These are phyloP conservation scores for Neoseiulus cucumeris DNA, from an alignment of 1,140 invertebrate genomes.

Conservation along the genomic window DNA sequence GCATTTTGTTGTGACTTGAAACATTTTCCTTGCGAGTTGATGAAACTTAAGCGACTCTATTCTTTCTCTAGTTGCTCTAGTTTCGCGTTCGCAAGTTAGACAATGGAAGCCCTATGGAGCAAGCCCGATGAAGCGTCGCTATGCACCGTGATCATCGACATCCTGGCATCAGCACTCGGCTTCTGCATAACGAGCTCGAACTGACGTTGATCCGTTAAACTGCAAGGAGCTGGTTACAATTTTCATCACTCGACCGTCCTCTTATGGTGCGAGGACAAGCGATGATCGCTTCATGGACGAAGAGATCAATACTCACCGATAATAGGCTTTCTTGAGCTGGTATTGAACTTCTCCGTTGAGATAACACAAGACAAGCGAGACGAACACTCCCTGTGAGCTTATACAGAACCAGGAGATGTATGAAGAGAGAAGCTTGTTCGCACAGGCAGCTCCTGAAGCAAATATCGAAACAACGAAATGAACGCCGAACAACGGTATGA, in stretches of 20 bases:
- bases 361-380: background rate
- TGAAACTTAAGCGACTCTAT: too few species aligned
- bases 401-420: constrained; percentile 5
- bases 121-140: constrained; percentile 3
- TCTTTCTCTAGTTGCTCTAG: too few species aligned
- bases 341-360: background rate
- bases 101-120: background rate
- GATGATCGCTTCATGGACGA: too few species aligned
- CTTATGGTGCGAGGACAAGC: too few species aligned
- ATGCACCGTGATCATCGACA: constrained; percentile 5
- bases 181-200: background rate
- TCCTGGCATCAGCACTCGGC: background rate
- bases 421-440: background rate
- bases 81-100: background rate
- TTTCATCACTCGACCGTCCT: too few species aligned
- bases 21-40: too few species aligned
- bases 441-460: background rate
- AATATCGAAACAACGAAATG: constrained; percentile 5
- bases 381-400: background rate
- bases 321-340: background rate
- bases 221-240: background rate
- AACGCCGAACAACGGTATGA: background rate
- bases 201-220: background rate
- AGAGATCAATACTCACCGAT: background rate
- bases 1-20: too few species aligned